Percentiles rank a stretch among this genome's conserved stretches.
phyloP scores from a whole-genome alignment of 2,797 vertebrate species.

The Streptopelia turtur region DNA sequence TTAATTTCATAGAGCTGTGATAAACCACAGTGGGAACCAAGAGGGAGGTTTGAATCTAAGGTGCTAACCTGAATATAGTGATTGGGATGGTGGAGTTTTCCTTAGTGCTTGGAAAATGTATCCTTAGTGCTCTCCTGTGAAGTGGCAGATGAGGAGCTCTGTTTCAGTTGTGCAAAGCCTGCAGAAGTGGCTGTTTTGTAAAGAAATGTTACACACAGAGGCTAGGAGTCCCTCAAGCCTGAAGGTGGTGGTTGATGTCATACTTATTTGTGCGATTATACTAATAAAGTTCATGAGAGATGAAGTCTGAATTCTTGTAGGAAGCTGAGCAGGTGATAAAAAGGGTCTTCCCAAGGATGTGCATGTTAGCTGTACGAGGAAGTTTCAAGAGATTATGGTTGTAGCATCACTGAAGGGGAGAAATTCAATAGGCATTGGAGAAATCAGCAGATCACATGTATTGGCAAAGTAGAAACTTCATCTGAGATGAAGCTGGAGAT shows the following conservation, averaged over 20 bases:
- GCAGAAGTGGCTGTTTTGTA: neutral
- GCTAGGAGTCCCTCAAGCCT: neutral
- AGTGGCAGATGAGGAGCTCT: neutral
- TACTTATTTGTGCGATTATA: neutral
- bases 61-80: neutral
- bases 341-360: neutral
- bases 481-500: neutral
- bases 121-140: neutral
- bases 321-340: neutral
- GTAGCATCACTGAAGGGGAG: neutral
- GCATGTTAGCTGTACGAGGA: fast-evolving
- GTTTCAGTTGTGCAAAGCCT: neutral
- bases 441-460: neutral
- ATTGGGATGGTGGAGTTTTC: neutral
- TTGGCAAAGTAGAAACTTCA: neutral
- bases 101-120: neutral
- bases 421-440: neutral
- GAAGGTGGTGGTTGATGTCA: neutral
- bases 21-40: neutral
- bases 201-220: neutral
- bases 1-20: neutral
- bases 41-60: neutral
- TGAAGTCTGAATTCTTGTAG: neutral
- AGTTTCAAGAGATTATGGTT: neutral
- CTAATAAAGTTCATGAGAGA: neutral